phyloP scores from a whole-genome alignment of 1,140 invertebrate genomes.

The Caenorhabditis remanei region DNA sequence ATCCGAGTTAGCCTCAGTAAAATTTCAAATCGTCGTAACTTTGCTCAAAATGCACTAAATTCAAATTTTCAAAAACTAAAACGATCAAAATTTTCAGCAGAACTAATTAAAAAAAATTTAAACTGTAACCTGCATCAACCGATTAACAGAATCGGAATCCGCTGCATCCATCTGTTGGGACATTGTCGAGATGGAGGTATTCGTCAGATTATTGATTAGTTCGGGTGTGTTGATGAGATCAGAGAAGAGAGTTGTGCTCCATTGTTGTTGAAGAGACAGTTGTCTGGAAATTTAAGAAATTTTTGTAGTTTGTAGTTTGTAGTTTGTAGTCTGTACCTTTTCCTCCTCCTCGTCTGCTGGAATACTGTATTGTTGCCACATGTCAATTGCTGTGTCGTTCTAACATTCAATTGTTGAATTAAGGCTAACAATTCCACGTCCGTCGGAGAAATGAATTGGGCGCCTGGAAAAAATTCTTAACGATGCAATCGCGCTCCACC shows the following conservation, averaged over 20 bases:
- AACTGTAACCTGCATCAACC: slow-evolving; percentile 49
- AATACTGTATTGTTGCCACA: slow-evolving; percentile 62
- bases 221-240: slow-evolving; percentile 35
- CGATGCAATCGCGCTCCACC: not conserved
- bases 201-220: not conserved
- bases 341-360: slow-evolving; percentile 45
- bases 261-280: not conserved
- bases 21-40: too few relatives aligned
- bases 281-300: not conserved
- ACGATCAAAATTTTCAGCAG: not conserved
- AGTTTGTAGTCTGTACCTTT: not conserved
- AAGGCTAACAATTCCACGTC: slow-evolving; percentile 43
- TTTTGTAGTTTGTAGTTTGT: too few relatives aligned
- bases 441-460: slow-evolving; percentile 52
- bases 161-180: slow-evolving; percentile 7
- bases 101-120: not conserved
- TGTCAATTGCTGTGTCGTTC: slow-evolving; percentile 43
- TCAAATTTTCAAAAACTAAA: not conserved
- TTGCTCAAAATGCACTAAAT: too few relatives aligned
- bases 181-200: not conserved
- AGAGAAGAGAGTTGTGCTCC: slow-evolving; percentile 24
- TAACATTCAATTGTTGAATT: slow-evolving; percentile 47
- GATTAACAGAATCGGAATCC: slow-evolving; percentile 51
- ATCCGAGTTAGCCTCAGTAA: too few relatives aligned
- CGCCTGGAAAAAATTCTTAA: slow-evolving; percentile 34